Conservation (phyloP, 2,797 vertebrate species). For the Hoplostethus mediterraneus region DNA sequence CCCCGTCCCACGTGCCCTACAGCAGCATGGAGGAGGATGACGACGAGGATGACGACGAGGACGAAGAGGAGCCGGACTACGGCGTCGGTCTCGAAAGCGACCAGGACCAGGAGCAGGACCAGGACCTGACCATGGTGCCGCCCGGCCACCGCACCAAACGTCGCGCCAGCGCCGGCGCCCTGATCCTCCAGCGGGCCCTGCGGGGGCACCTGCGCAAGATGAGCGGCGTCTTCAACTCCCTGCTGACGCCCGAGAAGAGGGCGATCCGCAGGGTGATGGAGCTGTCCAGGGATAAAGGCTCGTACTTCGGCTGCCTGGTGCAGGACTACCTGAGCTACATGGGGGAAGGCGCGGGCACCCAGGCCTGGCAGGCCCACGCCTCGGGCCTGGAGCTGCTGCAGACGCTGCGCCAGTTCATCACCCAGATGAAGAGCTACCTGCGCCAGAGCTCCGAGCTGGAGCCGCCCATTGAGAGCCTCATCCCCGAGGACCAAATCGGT, state of each 20-base stretch:
- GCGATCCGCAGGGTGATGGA: slow-evolving; percentile 89
- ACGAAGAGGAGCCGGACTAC: slow-evolving; percentile 70
- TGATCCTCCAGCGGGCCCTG: slow-evolving; percentile 89
- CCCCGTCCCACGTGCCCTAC: slow-evolving; percentile 60
- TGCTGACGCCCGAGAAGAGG: slow-evolving; percentile 92
- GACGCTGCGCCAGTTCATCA: slow-evolving; percentile 96
- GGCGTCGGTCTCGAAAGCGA: slow-evolving; percentile 86
- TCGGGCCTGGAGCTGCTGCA: slow-evolving; percentile 93
- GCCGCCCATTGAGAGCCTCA: slow-evolving; percentile 93
- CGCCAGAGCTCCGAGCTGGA: slow-evolving; percentile 95
- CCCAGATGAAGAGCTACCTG: slow-evolving; percentile 97
- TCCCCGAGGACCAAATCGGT: slow-evolving; percentile 94
- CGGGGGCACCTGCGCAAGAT: slow-evolving; percentile 91
- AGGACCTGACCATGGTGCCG: slow-evolving; percentile 80
- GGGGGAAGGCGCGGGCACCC: slow-evolving; percentile 87
- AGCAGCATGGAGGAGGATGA: slow-evolving; percentile 90
- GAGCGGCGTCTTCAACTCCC: slow-evolving; percentile 91
- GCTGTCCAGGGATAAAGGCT: slow-evolving; percentile 89
- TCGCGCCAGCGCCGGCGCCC: slow-evolving; percentile 77
- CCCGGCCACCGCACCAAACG: slow-evolving; percentile 82
- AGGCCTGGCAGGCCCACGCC: slow-evolving; percentile 83
- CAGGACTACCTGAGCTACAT: slow-evolving; percentile 95
- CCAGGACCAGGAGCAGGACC: slow-evolving; percentile 83
- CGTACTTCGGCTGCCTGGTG: slow-evolving; percentile 94
- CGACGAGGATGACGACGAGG: slow-evolving; percentile 73